phyloP scores from a whole-genome alignment of 2,113 vertebrate species.

The Atlantisia rogersi region DNA sequence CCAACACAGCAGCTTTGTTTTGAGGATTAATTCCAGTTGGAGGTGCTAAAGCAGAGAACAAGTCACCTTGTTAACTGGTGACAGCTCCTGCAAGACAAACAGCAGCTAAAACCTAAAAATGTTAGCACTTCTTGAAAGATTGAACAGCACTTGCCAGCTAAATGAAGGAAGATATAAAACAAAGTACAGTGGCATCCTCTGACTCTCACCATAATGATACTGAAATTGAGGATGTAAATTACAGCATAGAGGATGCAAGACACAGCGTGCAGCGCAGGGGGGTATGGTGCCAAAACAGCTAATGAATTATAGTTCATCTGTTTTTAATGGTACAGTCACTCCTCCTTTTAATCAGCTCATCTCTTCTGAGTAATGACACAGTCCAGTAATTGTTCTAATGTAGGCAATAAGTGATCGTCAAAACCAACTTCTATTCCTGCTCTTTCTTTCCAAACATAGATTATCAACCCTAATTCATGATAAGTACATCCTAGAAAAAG shows the following conservation, averaged over 20 bases:
- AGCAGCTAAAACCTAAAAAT: background rate
- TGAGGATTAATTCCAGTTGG: background rate
- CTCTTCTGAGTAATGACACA: constrained; percentile 1
- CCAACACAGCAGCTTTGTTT: background rate
- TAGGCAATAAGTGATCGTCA: background rate
- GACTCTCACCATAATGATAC: background rate
- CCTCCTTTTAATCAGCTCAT: constrained; percentile 9
- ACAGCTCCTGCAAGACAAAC: background rate
- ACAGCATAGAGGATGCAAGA: constrained; percentile 1
- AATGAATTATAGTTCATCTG: constrained; percentile 9
- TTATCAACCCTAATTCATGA: background rate
- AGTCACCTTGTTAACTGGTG: background rate
- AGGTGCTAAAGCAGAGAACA: background rate
- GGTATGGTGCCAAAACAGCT: constrained; percentile 5
- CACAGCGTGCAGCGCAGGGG: background rate
- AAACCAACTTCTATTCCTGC: background rate
- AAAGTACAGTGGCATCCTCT: background rate
- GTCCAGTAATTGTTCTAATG: constrained; percentile 7
- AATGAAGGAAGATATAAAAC: background rate
- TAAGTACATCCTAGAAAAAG: background rate
- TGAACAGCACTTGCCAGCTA: background rate
- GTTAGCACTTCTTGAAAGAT: background rate
- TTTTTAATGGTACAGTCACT: constrained; percentile 22
- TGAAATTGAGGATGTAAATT: constrained; percentile 9
- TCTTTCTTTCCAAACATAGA: background rate